Percentiles rank a stretch among this genome's conserved stretches.
These are phyloP conservation scores for Bradypus variegatus DNA, from an alignment of 2,797 vertebrate species.

Conservation along the genomic window DNA sequence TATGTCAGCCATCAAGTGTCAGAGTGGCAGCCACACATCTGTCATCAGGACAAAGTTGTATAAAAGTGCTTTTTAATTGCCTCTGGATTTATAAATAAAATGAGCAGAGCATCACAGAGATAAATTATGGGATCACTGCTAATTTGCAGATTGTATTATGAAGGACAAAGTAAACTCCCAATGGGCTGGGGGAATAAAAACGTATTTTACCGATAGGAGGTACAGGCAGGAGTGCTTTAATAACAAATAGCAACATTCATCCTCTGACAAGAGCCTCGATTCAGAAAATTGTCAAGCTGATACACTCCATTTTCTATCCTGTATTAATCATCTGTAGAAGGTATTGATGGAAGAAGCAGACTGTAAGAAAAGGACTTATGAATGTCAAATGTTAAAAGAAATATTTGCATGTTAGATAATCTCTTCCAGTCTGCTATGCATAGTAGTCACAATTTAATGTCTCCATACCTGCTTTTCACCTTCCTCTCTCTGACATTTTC, in stretches of 20 bases:
- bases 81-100: conserved; percentile 76
- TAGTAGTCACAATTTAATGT: neutral
- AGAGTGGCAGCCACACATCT: conserved; percentile 77
- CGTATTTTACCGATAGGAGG: conserved; percentile 62
- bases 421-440: conserved; percentile 43
- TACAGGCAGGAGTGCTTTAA: conserved; percentile 56
- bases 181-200: conserved; percentile 40
- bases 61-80: conserved; percentile 77
- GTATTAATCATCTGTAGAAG: conserved; percentile 69
- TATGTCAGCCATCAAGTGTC: conserved; percentile 78
- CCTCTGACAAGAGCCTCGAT: conserved; percentile 59
- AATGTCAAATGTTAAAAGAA: conserved; percentile 73
- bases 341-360: conserved; percentile 68
- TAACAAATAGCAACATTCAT: conserved; percentile 68
- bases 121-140: conserved; percentile 71
- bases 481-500: conserved; percentile 17
- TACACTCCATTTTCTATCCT: conserved; percentile 61
- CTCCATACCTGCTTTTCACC: neutral
- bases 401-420: conserved; percentile 50
- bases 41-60: conserved; percentile 73
- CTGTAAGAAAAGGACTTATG: conserved; percentile 69
- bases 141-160: conserved; percentile 68
- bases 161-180: conserved; percentile 72
- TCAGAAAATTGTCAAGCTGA: conserved; percentile 66
- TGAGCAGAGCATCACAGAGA: conserved; percentile 67